Base-by-base conservation (phyloP, 23 tunicate species). In the Clavelina lepadiformis region DNA sequence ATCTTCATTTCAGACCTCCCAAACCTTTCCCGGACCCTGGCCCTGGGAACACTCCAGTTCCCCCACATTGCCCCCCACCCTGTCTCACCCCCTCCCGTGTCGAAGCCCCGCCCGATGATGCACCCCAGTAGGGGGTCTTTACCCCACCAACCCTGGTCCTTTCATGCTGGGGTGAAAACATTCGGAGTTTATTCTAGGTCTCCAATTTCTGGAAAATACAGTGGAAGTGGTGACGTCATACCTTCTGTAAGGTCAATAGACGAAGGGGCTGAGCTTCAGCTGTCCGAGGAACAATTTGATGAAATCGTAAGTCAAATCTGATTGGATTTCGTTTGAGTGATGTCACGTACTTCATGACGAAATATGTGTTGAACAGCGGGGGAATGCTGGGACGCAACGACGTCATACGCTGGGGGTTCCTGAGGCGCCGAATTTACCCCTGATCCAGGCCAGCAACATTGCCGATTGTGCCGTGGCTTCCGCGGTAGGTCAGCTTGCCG, bases 141-240 rank as follows among this genome's bases (percentile, higher is more conserved):
- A 24, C 84, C 84, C 68, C 84, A 68, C 38, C 84, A 78, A 46
- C 84, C 84, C 1, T 67, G 84, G 76, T 78, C 84, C 29, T 68
- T 78, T 36, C 58, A 78, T 47, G 72, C 84, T 13, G 75, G 75
- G 28, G 25, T 60, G 29, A 59, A 68, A 8, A 34, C 68, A 6
- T 41, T 44, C 0, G 51, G 62, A 3, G 15, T 27, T 3, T 28
- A 66, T 33, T 34, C 29, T 52, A 41, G 35, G 1, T 35, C 58
- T 35, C 35, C 18, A 41, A 56, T 35, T 31, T 18, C 29, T 35
- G 46, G 73, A 33, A 18, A 26, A 3, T 45, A 35, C 13, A 33
- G 51, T n/a, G 82, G 71, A 19, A 57, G 78, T 59, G 78, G 78
- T 26, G 80, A 74, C 69, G 71, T 51, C 5, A 56, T 65, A 2